Base-by-base conservation (phyloP, 2,888 invertebrate species). In the Apamea anceps region DNA sequence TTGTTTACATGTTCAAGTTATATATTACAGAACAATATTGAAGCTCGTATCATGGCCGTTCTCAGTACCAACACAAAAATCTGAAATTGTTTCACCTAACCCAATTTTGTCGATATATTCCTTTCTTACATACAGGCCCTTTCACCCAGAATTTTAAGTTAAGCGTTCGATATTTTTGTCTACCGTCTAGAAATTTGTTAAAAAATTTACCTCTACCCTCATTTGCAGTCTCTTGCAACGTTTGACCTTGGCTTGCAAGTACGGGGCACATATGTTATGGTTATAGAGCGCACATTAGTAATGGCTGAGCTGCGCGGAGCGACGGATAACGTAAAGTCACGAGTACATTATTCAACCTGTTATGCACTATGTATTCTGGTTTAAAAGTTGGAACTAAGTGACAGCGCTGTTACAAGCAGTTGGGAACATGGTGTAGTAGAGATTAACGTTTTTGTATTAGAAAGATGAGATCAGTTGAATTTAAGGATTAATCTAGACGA, bases 231-330 rank as follows among this genome's bases (percentile, higher is more conserved):
- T 6, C 78, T 78, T 80, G 75, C 54, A 65, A 78, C 25, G 25
- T 77, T n/a, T 63, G 81, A 80, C 80, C 80, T 81, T 88, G 78
- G 25, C 37, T 85, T 28, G 51, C 28, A 81, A 74, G 57, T 51
- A 74, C 45, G 70, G 37, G 51, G 32, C 71, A 67, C 57, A 65
- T 75, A 57, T 70, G 75, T 62, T 60, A 67, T 62, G 63, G 75
- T 63, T 82, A 70, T 70, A 63, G n/a, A 72, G 75, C 66, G 45
- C 78, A 66, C 85, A 86, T 86, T 88, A 88, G 88, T 72, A 72
- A 82, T 65, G 74, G 86, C 45, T 88, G 78, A 86, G 88, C 75
- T 79, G 73, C 73, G 42, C 63, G 48, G 66, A 79, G 79, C 65
- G 76, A 57, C 57, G 57, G 63, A n/a, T 48, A 75, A 25, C 21